phyloP scores from a whole-genome alignment of 2,113 vertebrate species.

The Engraulis encrasicolus region DNA sequence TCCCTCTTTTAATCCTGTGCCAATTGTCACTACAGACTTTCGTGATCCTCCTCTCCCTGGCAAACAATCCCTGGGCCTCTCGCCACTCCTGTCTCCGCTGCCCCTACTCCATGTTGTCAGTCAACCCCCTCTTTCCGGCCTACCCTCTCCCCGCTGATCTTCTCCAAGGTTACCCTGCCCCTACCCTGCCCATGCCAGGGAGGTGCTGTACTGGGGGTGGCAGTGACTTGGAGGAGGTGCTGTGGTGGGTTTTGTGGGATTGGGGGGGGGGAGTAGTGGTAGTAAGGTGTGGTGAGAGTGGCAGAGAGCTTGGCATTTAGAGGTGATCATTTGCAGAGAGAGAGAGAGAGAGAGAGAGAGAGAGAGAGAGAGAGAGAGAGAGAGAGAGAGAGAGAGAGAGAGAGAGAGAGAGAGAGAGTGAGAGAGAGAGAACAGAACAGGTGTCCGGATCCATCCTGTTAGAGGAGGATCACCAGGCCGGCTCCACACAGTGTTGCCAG shows the following conservation, averaged over 20 bases:
- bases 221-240: not conserved
- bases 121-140: not conserved
- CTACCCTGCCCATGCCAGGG: slow-evolving; percentile 27
- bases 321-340: not conserved
- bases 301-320: no score
- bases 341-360: no score
- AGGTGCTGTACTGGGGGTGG: no score
- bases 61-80: not conserved
- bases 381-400: no score
- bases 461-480: slow-evolving; percentile 49
- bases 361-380: no score
- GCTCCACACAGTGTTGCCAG: no score
- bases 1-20: no score
- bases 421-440: no score
- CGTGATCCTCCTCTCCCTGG: not conserved
- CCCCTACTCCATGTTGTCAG: slow-evolving; percentile 7
- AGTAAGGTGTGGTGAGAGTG: slow-evolving; percentile 37
- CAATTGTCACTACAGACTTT: no score
- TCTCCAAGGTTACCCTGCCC: slow-evolving; percentile 31
- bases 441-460: slow-evolving; percentile 55
- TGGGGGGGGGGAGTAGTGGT: not conserved
- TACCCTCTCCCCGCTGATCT: not conserved
- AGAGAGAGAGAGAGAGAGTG: no score
- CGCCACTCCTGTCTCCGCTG: not conserved
- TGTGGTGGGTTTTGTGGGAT: not conserved